A percentile compares a stretch with the other conserved stretches of the same genome.
These are phyloP conservation scores for Mesoclemmys tuberculata DNA, from an alignment of 2,113 vertebrate species.

Conservation along the genomic window DNA sequence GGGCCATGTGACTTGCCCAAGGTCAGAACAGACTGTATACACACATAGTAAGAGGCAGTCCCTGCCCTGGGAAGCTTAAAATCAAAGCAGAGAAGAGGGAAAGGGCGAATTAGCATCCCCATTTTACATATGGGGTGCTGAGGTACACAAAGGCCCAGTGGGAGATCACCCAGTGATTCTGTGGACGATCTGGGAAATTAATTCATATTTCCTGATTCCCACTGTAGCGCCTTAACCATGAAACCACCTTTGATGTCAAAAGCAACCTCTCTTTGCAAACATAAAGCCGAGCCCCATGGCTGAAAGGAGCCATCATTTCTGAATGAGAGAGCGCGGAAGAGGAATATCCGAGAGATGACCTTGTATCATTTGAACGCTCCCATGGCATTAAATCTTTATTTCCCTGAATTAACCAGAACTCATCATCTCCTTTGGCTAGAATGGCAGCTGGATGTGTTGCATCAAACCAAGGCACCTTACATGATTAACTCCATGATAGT, in stretches of 20 bases:
- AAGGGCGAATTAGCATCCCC: not conserved
- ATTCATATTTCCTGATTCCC: no score
- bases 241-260: not conserved
- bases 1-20: rapidly evolving
- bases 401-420: rapidly evolving
- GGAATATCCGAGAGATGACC: not conserved
- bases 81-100: not conserved
- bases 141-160: no score
- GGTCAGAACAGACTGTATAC: not conserved
- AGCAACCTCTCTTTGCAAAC: not conserved
- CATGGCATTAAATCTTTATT: rapidly evolving
- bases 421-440: not conserved
- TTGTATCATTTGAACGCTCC: rapidly evolving
- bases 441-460: not conserved
- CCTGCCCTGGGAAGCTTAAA: not conserved
- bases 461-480: not conserved
- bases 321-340: not conserved
- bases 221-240: no score
- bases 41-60: not conserved
- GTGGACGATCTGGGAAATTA: no score
- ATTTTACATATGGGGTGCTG: not conserved
- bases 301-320: rapidly evolving
- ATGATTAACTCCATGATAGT: not conserved
- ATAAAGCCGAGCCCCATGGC: not conserved
- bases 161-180: no score